phyloP scores from a whole-genome alignment of 2,888 invertebrate species.

The Cepaea hortensis region DNA sequence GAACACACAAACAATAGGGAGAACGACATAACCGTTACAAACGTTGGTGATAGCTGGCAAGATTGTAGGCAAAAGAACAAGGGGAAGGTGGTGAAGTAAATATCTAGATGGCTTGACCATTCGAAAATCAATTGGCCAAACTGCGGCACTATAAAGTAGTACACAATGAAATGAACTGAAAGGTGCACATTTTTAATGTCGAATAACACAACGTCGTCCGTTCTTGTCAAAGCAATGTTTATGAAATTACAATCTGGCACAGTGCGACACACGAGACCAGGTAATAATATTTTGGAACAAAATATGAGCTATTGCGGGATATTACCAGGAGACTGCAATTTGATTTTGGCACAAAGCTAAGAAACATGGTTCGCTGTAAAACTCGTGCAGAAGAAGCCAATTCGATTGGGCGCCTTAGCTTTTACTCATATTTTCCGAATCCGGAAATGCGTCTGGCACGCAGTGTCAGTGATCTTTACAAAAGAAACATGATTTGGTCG shows the following conservation, averaged over 20 bases:
- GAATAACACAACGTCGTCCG: not conserved
- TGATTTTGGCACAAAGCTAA: constrained; percentile 22
- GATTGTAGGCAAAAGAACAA: not conserved
- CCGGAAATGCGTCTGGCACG: not conserved
- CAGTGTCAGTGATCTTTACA: not conserved
- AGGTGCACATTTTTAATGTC: not conserved
- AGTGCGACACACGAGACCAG: not conserved
- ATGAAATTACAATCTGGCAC: constrained; percentile 14
- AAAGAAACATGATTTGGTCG: not conserved
- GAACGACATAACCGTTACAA: not conserved
- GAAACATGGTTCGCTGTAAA: constrained; percentile 13
- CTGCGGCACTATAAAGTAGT: no score
- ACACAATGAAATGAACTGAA: not conserved
- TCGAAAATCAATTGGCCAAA: no score
- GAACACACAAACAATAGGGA: no score
- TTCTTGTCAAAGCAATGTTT: constrained; percentile 9
- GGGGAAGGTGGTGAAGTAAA: not conserved
- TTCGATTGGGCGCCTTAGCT: not conserved
- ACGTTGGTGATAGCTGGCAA: not conserved
- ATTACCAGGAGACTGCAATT: constrained; percentile 15
- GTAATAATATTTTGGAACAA: constrained; percentile 31
- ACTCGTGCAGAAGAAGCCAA: not conserved
- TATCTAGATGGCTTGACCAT: not conserved
- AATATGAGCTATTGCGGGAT: constrained; percentile 10
- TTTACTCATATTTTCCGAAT: not conserved